Conservation (phyloP, 1,140 invertebrate species). For the Potamilus streckersoni region DNA sequence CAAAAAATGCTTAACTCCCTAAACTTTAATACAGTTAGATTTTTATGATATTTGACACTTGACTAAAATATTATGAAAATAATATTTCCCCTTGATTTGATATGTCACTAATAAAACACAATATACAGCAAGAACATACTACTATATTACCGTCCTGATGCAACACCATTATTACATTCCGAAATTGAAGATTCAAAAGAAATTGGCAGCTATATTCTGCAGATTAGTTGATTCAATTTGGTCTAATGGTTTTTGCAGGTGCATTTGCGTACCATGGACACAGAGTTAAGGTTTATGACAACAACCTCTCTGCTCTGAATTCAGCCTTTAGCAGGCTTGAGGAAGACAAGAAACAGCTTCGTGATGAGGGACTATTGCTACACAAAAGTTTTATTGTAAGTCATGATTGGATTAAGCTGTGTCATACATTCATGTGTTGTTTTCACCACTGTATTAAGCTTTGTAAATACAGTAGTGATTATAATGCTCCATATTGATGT, state of each 20-base stretch:
- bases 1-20: too few species aligned
- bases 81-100: too few species aligned
- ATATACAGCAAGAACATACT: not conserved
- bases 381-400: constrained; percentile 67
- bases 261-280: constrained; percentile 71
- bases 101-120: not conserved
- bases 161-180: not conserved
- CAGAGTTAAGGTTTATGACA: constrained; percentile 68
- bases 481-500: too few species aligned
- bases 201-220: not conserved
- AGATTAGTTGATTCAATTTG: not conserved
- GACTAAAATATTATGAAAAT: not conserved
- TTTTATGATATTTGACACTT: too few species aligned
- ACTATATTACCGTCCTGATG: not conserved
- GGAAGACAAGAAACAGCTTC: constrained; percentile 66
- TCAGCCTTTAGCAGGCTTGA: constrained; percentile 64
- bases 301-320: constrained; percentile 61
- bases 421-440: too few species aligned
- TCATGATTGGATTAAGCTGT: not conserved
- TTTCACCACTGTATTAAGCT: too few species aligned
- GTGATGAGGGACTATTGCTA: constrained; percentile 66
- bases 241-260: constrained; percentile 52
- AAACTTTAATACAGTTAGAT: too few species aligned
- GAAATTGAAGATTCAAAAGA: constrained; percentile 1
- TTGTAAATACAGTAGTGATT: too few species aligned